phyloP scores from a whole-genome alignment of 2,797 vertebrate genomes.

The Pelochelys cantorii region DNA sequence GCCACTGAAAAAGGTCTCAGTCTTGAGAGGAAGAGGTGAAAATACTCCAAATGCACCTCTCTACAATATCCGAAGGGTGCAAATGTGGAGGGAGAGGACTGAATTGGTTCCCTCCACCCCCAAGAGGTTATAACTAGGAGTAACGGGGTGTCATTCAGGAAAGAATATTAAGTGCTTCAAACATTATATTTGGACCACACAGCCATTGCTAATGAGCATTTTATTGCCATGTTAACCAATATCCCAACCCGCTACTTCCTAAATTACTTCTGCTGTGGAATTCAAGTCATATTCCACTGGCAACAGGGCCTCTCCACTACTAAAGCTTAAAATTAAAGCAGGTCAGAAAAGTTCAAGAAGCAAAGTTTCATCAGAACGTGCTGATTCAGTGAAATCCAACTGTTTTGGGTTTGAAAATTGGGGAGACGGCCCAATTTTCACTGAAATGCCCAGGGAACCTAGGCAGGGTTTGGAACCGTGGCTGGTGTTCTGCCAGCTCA shows the following conservation, averaged over 20 bases:
- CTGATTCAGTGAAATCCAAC: background rate
- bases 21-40: background rate
- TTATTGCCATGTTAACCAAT: conserved; percentile 46
- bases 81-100: background rate
- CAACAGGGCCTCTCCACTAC: background rate
- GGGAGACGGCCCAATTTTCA: background rate
- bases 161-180: background rate
- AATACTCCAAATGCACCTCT: background rate
- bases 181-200: background rate
- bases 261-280: conserved; percentile 48
- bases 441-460: background rate
- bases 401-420: background rate
- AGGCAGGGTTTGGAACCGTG: background rate
- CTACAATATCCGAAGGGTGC: background rate
- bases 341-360: background rate
- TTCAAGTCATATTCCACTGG: conserved; percentile 13
- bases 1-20: background rate
- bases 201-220: conserved; percentile 53
- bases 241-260: conserved; percentile 30
- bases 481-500: background rate
- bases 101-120: background rate
- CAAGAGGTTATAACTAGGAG: background rate
- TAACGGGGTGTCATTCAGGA: background rate
- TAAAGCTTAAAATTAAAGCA: background rate
- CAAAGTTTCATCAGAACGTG: background rate